Percentiles rank a stretch among this genome's conserved stretches.
phyloP scores from a whole-genome alignment of 2,888 invertebrate species.

The Oscheius sp. region DNA sequence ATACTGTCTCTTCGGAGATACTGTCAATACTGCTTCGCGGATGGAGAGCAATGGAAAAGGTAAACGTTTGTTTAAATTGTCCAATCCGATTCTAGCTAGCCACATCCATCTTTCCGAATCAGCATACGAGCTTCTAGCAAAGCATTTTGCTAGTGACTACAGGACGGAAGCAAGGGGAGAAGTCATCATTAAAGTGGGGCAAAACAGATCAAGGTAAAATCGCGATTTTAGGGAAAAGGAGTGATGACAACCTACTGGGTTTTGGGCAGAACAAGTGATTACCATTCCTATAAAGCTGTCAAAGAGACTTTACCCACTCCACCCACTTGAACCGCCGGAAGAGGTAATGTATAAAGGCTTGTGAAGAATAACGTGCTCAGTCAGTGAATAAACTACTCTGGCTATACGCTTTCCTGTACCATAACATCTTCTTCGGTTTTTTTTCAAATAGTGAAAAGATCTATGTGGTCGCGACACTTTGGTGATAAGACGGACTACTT shows the following conservation, averaged over 20 bases:
- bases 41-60: conserved; percentile 71
- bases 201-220: no score
- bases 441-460: not conserved
- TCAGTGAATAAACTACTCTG: not conserved
- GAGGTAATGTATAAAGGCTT: conserved; percentile 12
- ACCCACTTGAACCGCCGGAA: conserved; percentile 1
- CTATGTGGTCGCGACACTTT: no score
- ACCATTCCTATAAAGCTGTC: not conserved
- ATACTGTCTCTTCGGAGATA: conserved; percentile 70
- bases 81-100: conserved; percentile 35
- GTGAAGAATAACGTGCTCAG: not conserved
- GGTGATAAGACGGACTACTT: no score
- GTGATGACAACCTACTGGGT: conserved; percentile 52
- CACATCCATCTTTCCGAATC: conserved; percentile 65
- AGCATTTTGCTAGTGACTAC: conserved; percentile 60
- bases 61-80: conserved; percentile 14
- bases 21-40: conserved; percentile 68
- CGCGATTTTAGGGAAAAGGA: conserved; percentile 43
- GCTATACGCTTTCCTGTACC: not conserved
- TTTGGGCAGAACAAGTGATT: conserved; percentile 9
- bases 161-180: conserved; percentile 66
- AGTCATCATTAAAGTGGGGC: conserved; percentile 67
- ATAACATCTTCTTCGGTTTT: not conserved
- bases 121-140: conserved; percentile 57
- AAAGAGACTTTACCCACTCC: not conserved